These are phyloP conservation scores for Onthophagus taurus DNA, from an alignment of 1,140 invertebrate species.

Conservation along the genomic window DNA sequence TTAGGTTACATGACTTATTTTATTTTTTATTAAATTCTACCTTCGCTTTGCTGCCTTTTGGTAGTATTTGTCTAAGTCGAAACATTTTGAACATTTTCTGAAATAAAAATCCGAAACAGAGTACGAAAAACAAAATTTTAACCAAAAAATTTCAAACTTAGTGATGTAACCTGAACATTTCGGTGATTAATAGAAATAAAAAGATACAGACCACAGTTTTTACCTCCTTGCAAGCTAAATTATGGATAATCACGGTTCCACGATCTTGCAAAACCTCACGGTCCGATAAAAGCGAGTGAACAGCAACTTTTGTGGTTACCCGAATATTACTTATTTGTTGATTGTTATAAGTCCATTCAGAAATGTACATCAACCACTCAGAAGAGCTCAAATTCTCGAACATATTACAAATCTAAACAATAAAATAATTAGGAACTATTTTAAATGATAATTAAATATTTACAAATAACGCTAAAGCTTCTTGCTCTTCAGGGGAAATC, in stretches of 20 bases:
- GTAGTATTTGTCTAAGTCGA: conserved; percentile 58
- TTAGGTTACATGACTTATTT: no score
- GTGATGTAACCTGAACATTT: conserved; percentile 8
- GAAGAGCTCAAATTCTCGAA: conserved; percentile 82
- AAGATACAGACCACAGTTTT: conserved; percentile 88
- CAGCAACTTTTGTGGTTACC: conserved; percentile 82
- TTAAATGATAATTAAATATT: conserved; percentile 37
- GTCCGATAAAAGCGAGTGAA: conserved; percentile 73
- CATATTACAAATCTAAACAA: conserved; percentile 73
- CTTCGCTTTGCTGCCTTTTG: conserved; percentile 58
- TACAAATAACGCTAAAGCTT: conserved; percentile 71
- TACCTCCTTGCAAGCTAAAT: conserved; percentile 90
- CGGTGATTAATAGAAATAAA: conserved; percentile 16
- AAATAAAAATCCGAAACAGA: conserved; percentile 40
- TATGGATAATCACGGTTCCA: conserved; percentile 81
- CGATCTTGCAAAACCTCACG: conserved; percentile 60
- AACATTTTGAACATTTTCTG: conserved; percentile 64
- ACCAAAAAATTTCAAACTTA: background rate
- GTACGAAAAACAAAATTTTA: conserved; percentile 4
- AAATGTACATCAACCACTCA: conserved; percentile 89
- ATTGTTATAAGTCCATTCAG: conserved; percentile 71
- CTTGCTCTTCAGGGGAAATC: conserved; percentile 65
- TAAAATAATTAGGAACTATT: background rate
- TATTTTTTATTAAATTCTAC: conserved; percentile 43
- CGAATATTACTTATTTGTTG: conserved; percentile 77